Percentiles rank a stretch among this genome's conserved stretches.
phyloP scores from a whole-genome alignment of 2,797 vertebrate species.

The Carcharodon carcharias region DNA sequence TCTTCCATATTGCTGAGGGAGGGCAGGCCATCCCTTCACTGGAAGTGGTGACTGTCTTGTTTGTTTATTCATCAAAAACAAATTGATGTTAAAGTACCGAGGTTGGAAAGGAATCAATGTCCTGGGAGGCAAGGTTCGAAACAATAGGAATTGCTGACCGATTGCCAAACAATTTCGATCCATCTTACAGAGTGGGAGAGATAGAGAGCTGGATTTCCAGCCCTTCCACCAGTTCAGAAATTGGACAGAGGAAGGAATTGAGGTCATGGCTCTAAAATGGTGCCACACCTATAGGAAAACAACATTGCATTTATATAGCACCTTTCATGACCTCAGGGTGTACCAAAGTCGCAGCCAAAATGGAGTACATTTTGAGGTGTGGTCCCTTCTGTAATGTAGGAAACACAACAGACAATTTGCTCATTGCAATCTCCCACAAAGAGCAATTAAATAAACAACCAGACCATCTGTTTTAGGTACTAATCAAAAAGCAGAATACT shows the following conservation, averaged over 20 bases:
- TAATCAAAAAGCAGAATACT: no score
- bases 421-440: background rate
- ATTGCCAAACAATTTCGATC: background rate
- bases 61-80: background rate
- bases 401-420: background rate
- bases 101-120: background rate
- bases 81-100: background rate
- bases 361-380: background rate
- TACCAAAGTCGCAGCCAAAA: background rate
- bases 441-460: background rate
- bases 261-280: background rate
- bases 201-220: background rate
- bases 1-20: background rate
- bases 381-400: background rate
- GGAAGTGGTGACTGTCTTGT: background rate
- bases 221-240: background rate
- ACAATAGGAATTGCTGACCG: background rate
- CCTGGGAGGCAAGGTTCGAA: background rate
- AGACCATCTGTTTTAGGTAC: background rate
- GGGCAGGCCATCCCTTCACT: background rate
- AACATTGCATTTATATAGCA: background rate
- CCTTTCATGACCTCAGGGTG: background rate
- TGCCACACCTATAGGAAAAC: background rate
- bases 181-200: background rate
- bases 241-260: background rate